A percentile compares a stretch with the other conserved stretches of the same genome.
Conservation (phyloP, 1,140 invertebrate species). For the Plodia interpunctella region DNA sequence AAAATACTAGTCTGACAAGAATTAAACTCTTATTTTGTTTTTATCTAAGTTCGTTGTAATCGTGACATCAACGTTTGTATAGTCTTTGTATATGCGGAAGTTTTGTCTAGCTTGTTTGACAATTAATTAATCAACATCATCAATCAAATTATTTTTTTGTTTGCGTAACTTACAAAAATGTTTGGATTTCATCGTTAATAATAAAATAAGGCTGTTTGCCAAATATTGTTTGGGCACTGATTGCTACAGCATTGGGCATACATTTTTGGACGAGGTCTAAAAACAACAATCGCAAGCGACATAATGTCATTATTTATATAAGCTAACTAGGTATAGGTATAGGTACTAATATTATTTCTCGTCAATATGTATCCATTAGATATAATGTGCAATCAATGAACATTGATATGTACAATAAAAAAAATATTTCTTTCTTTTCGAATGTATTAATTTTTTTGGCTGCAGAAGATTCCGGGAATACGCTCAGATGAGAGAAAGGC, state of each 20-base stretch:
- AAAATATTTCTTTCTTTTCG: no score
- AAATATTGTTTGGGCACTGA: background rate
- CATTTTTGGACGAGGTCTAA: background rate
- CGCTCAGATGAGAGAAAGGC: no score
- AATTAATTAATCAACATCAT: conserved; percentile 7
- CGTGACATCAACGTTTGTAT: conserved; percentile 38
- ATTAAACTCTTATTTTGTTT: conserved; percentile 21
- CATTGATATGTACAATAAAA: no score
- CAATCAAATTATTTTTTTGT: conserved; percentile 1
- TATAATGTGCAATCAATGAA: no score
- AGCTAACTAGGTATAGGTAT: background rate
- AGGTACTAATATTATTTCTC: no score
- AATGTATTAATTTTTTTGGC: no score
- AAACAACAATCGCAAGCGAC: background rate
- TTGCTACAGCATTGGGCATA: background rate
- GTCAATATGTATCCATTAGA: no score
- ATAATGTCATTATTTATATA: background rate
- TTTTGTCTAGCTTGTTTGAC: conserved; percentile 9
- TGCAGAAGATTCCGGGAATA: no score
- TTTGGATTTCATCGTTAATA: background rate
- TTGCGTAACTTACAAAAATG: background rate
- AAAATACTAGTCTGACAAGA: conserved; percentile 60
- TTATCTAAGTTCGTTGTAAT: conserved; percentile 10
- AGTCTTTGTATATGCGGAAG: conserved; percentile 23
- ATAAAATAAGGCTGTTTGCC: background rate